Base-by-base conservation (phyloP, 1,140 invertebrate species). In the Centruroides vittatus region DNA sequence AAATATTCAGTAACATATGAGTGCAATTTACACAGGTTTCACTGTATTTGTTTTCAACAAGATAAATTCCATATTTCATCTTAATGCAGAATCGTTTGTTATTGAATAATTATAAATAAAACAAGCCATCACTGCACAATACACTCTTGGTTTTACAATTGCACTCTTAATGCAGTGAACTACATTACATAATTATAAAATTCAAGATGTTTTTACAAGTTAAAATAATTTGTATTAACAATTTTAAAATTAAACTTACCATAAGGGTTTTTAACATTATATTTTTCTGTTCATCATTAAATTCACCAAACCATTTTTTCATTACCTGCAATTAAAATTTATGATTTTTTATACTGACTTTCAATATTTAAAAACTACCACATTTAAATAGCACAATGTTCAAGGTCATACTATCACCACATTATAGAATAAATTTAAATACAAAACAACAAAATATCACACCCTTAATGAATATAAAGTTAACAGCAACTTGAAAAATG, bases 271-370 rank as follows among this genome's bases (percentile, higher is more conserved):
- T 74, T 13, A 78, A 65, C n/a, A 76, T 59, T 35, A 73, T 66
- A 65, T 77, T 77, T 64, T 73, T 76, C 63, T 78, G 75, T 61
- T 72, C 73, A 73, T 78, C 74, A 61, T 69, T 74, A 61, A 75
- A 77, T 59, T 76, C 72, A 54, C 66, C 68, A 70, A 76, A 78
- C 76, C 76, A 78, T 50, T 69, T 62, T 52, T 68, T 64, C 59
- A 76, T 73, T 9, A 61, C 46, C 57, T 58, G 51, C 5, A 53
- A 41, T 6, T 41, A 41, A 41, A 41, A 41, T 41, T 41, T 41
- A 41, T 41, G 3, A 23, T 23, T 23, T 23, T 23, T 23, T 23
- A 23, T 23, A 23, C 23, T 23, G 23, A 23, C 23, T 23, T 23
- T 23, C 23, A 23, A 23, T 23, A 23, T 23, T 23, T 23, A 23